Percentiles rank a stretch among this genome's conserved stretches.
These are phyloP conservation scores for Melanostoma scalare DNA, from an alignment of 2,888 invertebrate species.

Conservation along the genomic window DNA sequence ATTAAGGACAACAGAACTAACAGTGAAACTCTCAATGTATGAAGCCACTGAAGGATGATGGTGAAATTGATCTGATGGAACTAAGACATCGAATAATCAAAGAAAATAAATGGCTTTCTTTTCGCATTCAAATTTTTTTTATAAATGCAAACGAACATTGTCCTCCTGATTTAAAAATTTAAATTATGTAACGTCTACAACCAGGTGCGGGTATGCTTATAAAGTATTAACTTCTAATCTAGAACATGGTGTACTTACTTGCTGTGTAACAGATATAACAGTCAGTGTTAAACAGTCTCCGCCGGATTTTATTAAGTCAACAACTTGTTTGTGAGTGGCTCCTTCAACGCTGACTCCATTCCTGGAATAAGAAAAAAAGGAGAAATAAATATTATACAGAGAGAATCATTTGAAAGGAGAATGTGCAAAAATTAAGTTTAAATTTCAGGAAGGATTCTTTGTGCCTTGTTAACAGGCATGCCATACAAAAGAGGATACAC, in stretches of 20 bases:
- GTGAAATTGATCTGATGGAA: no score
- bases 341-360: conserved; percentile 99
- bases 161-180: no score
- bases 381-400: conserved; percentile 25
- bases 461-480: conserved; percentile 11
- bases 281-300: conserved; percentile 98
- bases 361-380: conserved; percentile 84
- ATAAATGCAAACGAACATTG: conserved; percentile 48
- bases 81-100: no score
- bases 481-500: conserved; percentile 11
- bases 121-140: conserved; percentile 5
- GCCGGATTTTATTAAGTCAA: conserved; percentile 99
- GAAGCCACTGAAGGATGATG: no score
- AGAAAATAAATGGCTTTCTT: conserved; percentile 2
- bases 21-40: no score
- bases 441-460: conserved; percentile 44
- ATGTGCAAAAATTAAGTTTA: conserved; percentile 49
- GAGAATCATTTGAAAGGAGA: conserved; percentile 2
- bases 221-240: no score
- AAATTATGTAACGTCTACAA: no score
- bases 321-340: conserved; percentile 99
- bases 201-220: no score
- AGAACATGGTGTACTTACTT: conserved; percentile 83
- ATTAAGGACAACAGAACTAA: no score
- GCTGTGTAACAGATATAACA: conserved; percentile 96